These are phyloP conservation scores for Notodonta dromedarius DNA, from an alignment of 2,888 invertebrate species.

Conservation along the genomic window DNA sequence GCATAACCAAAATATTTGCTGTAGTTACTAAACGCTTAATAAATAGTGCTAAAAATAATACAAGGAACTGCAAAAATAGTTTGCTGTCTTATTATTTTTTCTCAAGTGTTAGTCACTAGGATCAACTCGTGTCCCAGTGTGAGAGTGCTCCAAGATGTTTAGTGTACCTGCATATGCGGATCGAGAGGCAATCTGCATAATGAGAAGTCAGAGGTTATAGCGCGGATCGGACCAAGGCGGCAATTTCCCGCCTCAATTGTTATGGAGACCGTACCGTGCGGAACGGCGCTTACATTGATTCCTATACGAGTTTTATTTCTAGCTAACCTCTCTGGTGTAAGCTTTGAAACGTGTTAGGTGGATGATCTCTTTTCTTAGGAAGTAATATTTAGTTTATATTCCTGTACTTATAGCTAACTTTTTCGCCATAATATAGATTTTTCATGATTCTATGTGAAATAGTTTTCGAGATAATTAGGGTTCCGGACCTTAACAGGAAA, in stretches of 20 bases:
- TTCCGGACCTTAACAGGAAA: no score
- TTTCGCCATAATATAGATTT: no score
- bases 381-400: no score
- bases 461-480: no score
- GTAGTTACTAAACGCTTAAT: no score
- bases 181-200: slow-evolving; percentile 77
- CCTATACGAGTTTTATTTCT: slow-evolving; percentile 38
- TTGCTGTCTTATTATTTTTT: no score
- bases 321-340: slow-evolving; percentile 12
- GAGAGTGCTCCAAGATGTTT: slow-evolving; percentile 53
- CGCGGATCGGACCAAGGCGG: slow-evolving; percentile 68
- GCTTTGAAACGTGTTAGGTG: not conserved
- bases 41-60: no score
- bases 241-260: slow-evolving; percentile 77
- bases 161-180: slow-evolving; percentile 68
- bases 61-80: no score
- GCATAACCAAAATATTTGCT: no score
- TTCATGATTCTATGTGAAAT: no score
- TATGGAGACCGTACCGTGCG: slow-evolving; percentile 50
- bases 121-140: slow-evolving; percentile 23
- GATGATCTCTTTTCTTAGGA: no score
- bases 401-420: no score
- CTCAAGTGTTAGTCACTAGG: not conserved
- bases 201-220: slow-evolving; percentile 76
- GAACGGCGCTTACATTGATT: slow-evolving; percentile 62